phyloP scores from a whole-genome alignment of 23 tunicate species.

The Botrylloides violaceus region DNA sequence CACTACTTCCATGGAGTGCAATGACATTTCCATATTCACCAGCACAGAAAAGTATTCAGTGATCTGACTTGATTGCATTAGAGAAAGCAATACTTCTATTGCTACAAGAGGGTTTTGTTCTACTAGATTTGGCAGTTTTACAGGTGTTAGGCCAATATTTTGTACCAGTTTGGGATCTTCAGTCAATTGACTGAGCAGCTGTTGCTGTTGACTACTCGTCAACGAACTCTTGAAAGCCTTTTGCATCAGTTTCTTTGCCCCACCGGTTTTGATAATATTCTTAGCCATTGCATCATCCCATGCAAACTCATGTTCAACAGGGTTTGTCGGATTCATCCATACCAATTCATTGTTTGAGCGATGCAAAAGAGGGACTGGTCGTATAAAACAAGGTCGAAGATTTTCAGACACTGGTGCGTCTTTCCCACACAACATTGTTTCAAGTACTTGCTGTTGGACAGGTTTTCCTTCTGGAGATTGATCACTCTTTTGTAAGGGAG shows the following conservation, averaged over 20 bases:
- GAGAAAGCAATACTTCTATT: conserved; percentile 69
- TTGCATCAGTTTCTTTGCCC: conserved; percentile 68
- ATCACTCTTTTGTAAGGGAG: conserved; percentile 8
- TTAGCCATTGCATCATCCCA: conserved; percentile 85
- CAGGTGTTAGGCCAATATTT: conserved; percentile 77
- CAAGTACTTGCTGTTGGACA: conserved; percentile 41
- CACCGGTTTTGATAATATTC: conserved; percentile 64
- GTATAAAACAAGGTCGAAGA: conserved; percentile 60
- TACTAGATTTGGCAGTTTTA: conserved; percentile 81
- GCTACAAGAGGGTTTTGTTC: conserved; percentile 97
- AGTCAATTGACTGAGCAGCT: conserved; percentile 32
- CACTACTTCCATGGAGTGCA: conserved; percentile 98
- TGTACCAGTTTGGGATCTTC: conserved; percentile 62
- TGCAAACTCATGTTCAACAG: conserved; percentile 34
- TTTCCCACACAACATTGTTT: conserved; percentile 53
- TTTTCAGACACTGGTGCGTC: conserved; percentile 44
- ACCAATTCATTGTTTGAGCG: conserved; percentile 63
- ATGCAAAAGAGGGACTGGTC: conserved; percentile 71
- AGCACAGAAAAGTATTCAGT: conserved; percentile 80
- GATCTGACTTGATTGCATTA: conserved; percentile 80
- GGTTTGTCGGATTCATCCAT: conserved; percentile 86
- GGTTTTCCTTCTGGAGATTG: conserved; percentile 5
- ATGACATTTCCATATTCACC: conserved; percentile 94
- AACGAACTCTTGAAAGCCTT: conserved; percentile 65
- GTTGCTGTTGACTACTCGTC: conserved; percentile 46